These are phyloP conservation scores for Motacilla alba DNA, from an alignment of 2,113 vertebrate genomes.

Conservation along the genomic window DNA sequence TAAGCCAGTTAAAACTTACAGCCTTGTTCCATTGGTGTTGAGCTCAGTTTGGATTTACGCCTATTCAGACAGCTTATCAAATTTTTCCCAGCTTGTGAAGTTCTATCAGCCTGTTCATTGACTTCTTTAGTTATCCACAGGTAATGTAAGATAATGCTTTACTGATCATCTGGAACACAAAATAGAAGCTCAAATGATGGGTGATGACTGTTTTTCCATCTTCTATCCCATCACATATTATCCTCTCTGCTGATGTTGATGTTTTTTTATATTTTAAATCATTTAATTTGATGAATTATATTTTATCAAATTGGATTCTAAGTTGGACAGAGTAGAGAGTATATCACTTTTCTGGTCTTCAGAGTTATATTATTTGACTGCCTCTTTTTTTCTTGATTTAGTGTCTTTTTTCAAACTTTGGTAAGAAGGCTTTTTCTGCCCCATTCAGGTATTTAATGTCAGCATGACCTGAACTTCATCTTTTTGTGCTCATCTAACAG, in stretches of 20 bases:
- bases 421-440: not conserved
- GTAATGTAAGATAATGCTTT: not conserved
- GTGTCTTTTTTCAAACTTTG: not conserved
- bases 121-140: not conserved
- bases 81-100: not conserved
- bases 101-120: not conserved
- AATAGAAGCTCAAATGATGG: not conserved
- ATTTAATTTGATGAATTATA: not conserved
- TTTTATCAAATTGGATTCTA: not conserved
- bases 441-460: not conserved
- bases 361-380: not conserved
- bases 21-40: accelerated
- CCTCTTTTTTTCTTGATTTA: not conserved
- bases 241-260: not conserved
- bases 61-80: not conserved
- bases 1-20: not conserved
- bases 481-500: not conserved
- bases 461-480: not conserved
- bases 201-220: not conserved
- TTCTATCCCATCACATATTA: not conserved
- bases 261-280: not conserved
- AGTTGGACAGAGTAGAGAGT: accelerated
- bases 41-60: not conserved
- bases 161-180: not conserved
- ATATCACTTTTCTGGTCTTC: not conserved